These are phyloP conservation scores for Chorisops tibialis DNA, from an alignment of 2,888 invertebrate species.

Conservation along the genomic window DNA sequence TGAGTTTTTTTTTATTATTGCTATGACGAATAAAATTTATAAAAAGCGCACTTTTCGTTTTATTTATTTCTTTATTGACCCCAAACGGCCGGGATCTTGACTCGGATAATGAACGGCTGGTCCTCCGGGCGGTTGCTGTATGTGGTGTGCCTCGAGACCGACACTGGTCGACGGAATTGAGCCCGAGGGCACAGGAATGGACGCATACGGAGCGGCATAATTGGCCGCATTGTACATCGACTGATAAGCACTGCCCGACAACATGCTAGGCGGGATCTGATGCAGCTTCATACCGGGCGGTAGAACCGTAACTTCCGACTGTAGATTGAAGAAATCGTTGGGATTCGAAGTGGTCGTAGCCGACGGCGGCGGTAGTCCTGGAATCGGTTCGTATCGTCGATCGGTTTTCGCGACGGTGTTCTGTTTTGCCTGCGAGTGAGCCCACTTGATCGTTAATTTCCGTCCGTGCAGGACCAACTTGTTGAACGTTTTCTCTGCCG, in stretches of 20 bases:
- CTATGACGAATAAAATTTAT: no score
- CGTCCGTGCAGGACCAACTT: constrained; percentile 79
- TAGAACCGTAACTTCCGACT: constrained; percentile 51
- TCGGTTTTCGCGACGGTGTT: constrained; percentile 55
- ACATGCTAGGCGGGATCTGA: constrained; percentile 49
- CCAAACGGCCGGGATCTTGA: constrained; percentile 92
- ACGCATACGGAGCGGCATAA: constrained; percentile 51
- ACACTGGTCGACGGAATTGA: constrained; percentile 41
- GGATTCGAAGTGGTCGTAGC: constrained; percentile 56
- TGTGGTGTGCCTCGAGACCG: constrained; percentile 40
- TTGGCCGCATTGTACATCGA: constrained; percentile 41
- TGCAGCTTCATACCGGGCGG: constrained; percentile 52
- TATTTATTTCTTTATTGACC: constrained; percentile 56
- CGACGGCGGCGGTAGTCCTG: constrained; percentile 70
- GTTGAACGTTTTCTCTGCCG: constrained; percentile 94
- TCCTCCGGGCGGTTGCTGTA: constrained; percentile 54
- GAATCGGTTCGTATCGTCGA: constrained; percentile 67
- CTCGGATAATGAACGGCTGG: constrained; percentile 87
- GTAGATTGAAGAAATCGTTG: constrained; percentile 63
- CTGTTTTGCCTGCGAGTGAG: constrained; percentile 83
- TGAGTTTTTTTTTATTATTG: no score
- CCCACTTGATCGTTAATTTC: constrained; percentile 97
- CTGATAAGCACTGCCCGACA: constrained; percentile 49
- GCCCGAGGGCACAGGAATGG: constrained; percentile 45
- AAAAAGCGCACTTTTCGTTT: no score